Evolutionary conservation across 2,888 invertebrate genomes (phyloP).

Genomic region (Pandemis corylana): DNA sequence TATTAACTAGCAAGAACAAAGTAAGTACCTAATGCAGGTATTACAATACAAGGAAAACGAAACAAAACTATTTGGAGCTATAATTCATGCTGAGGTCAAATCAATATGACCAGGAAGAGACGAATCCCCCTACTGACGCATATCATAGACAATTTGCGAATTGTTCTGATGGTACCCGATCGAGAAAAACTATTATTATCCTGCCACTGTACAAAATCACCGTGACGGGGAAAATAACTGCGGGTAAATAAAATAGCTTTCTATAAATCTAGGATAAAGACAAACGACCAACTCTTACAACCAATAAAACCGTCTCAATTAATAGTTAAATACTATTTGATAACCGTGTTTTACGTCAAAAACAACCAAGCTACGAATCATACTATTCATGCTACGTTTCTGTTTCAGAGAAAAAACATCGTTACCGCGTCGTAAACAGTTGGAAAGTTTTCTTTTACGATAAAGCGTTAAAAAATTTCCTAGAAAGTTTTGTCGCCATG

Average conservation of each 20-base stretch:
- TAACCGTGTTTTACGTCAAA: background rate
- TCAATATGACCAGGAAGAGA: slow-evolving; percentile 44
- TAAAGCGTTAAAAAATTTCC: background rate
- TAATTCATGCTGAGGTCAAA: slow-evolving; percentile 41
- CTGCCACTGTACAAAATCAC: background rate
- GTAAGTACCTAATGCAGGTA: background rate
- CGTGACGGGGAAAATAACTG: too few species aligned
- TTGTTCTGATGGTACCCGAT: slow-evolving; percentile 23
- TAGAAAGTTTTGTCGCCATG: too few species aligned
- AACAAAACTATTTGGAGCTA: background rate
- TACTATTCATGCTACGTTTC: background rate
- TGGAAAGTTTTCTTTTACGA: background rate
- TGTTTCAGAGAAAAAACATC: background rate
- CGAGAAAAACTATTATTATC: background rate
- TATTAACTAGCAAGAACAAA: background rate
- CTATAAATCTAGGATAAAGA: too few species aligned
- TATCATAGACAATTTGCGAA: slow-evolving; percentile 43
- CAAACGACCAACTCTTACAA: too few species aligned
- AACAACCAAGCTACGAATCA: too few species aligned
- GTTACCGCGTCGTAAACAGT: background rate
- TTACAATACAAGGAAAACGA: slow-evolving; percentile 1
- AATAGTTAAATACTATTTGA: background rate
- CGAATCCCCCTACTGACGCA: slow-evolving; percentile 13
- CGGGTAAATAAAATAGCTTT: too few species aligned
- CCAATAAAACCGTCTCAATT: too few species aligned